Evolutionary conservation across 2,888 invertebrate species (phyloP).

Genomic region (Lycophotia porphyrea): DNA sequence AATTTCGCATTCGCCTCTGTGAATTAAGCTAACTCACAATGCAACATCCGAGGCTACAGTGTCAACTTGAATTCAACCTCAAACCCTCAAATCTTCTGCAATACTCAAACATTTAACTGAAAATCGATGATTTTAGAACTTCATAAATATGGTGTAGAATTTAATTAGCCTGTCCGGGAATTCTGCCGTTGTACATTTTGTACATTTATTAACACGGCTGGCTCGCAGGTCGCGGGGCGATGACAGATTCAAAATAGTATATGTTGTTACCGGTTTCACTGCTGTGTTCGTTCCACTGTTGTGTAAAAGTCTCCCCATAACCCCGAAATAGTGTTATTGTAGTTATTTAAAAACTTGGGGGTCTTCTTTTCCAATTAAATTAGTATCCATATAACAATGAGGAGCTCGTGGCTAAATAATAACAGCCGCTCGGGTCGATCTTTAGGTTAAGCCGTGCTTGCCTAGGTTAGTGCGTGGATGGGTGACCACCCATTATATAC

Average conservation of each 20-base stretch:
- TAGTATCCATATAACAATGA: neutral
- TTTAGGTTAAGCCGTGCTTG: no score
- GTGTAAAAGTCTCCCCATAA: no score
- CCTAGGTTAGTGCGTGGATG: no score
- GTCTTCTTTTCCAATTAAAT: neutral
- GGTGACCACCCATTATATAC: no score
- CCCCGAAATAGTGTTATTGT: no score
- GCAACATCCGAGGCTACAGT: neutral
- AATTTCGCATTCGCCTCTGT: neutral
- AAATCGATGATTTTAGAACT: slow-evolving; percentile 40
- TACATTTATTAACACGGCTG: slow-evolving; percentile 25
- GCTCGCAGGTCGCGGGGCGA: neutral
- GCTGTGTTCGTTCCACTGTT: no score
- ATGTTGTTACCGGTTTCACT: neutral
- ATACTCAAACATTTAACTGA: slow-evolving; percentile 20
- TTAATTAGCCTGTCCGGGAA: slow-evolving; percentile 37
- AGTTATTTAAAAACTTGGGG: no score
- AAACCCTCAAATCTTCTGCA: no score
- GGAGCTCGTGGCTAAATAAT: no score
- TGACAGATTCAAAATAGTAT: slow-evolving; percentile 3
- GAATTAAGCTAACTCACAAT: neutral
- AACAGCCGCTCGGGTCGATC: no score
- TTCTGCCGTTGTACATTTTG: slow-evolving; percentile 31
- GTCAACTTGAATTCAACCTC: slow-evolving; percentile 12
- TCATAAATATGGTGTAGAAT: slow-evolving; percentile 49